A percentile compares a stretch with the other conserved stretches of the same genome.
Conservation (phyloP, 2,888 invertebrate species). For the Amphipoea lucens region DNA sequence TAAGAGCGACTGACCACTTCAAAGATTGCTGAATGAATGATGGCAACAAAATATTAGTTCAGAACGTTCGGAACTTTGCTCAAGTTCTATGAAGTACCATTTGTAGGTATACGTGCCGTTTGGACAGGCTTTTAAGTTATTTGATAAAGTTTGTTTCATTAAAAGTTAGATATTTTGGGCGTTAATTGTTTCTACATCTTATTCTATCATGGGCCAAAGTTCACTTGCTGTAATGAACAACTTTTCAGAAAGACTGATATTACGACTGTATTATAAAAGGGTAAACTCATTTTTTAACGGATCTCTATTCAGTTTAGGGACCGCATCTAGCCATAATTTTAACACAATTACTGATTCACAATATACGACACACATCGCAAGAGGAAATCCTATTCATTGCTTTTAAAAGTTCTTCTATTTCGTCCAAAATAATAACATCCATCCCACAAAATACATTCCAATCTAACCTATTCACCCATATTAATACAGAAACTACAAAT, state of each 20-base stretch:
- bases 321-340: neutral
- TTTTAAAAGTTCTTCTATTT: neutral
- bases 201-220: neutral
- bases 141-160: constrained; percentile 29
- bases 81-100: constrained; percentile 31
- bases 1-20: constrained; percentile 67
- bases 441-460: neutral
- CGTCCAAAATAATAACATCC: neutral
- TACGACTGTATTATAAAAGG: neutral
- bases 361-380: neutral
- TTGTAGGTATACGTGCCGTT: constrained; percentile 23
- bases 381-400: neutral
- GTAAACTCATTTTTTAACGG: neutral
- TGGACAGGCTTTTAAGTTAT: constrained; percentile 12
- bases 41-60: constrained; percentile 49
- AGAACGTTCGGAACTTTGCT: constrained; percentile 21
- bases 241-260: neutral
- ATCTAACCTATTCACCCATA: neutral
- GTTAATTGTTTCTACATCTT: neutral
- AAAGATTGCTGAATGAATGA: constrained; percentile 61
- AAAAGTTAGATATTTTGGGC: constrained; percentile 3
- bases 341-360: neutral
- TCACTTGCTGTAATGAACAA: neutral
- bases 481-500: constrained; percentile 40
- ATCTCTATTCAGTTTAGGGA: neutral